Base-by-base conservation (phyloP, 2,888 invertebrate species). In the Phytoseiulus persimilis region DNA sequence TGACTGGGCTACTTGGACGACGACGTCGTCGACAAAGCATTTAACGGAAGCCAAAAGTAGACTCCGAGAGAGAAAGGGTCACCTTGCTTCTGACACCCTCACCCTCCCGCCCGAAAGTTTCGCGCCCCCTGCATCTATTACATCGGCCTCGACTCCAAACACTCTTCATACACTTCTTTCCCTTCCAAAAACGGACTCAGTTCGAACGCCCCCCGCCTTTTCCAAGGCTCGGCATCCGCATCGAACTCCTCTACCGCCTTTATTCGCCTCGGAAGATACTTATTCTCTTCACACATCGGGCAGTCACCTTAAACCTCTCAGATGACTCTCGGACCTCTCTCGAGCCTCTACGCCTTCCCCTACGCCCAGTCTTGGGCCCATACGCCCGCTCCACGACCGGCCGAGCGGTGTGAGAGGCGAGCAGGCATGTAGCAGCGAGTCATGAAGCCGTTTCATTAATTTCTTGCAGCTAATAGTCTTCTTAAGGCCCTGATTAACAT, bases 261-360 rank as follows among this genome's bases (percentile, higher is more conserved):
- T 65, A 65, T 14, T 65, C 18, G 65, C 65, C 65, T 14, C 65
- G 65, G 18, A 65, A 65, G 65, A 65, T 65, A 65, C 65, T 65
- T 23, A 65, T 65, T 65, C 65, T 65, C 65, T 28, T 65, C 65
- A 65, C 65, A 28, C 65, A 65, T 65, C 65, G 18, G 1, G 65
- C 65, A 65, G 65, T 65, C 65, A 65, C 65, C 65, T 65, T 65
- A 65, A 65, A 65, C 65, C 65, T 65, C 65, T 65, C 65, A 65
- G 5, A 18, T 65, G 65, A 14, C 65, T 23, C 18, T 65, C 65
- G 65, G 65, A 65, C 65, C 65, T 65, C 65, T 18, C 9, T 23
- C 5, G 28, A 6, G 65, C 18, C 65, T n/a, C n/a, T n/a, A n/a
- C n/a, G n/a, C n/a, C n/a, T n/a, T 46, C 46, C 14, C 46, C 46